phyloP scores from a whole-genome alignment of 2,888 invertebrate genomes.

The Ornithoptera priamus region DNA sequence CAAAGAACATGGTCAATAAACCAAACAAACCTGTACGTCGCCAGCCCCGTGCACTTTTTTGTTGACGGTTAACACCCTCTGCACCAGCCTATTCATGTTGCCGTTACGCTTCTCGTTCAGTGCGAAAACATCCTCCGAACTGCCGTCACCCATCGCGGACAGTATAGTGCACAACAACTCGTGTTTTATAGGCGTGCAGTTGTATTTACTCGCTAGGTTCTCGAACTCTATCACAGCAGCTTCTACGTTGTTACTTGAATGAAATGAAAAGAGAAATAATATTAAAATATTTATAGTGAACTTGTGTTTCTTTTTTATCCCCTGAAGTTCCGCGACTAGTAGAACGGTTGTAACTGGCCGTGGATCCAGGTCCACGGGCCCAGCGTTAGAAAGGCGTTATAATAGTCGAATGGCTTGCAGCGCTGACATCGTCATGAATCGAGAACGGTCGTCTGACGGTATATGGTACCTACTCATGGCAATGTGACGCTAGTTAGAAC shows the following conservation, averaged over 20 bases:
- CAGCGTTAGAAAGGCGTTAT: too few relatives aligned
- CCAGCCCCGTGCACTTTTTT: slow-evolving; percentile 62
- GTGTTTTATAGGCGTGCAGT: slow-evolving; percentile 83
- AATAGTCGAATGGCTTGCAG: too few relatives aligned
- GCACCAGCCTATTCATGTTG: slow-evolving; percentile 51
- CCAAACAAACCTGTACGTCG: slow-evolving; percentile 58
- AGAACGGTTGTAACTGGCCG: too few relatives aligned
- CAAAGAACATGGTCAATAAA: too few relatives aligned
- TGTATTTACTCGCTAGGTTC: slow-evolving; percentile 70
- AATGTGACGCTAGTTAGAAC: too few relatives aligned
- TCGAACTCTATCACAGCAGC: slow-evolving; percentile 80
- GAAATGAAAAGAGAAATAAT: not conserved
- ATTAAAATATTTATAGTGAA: too few relatives aligned
- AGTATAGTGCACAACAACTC: slow-evolving; percentile 77
- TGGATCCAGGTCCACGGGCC: too few relatives aligned
- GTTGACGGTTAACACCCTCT: slow-evolving; percentile 52
- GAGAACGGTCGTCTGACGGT: too few relatives aligned
- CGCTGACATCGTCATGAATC: too few relatives aligned
- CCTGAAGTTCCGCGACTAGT: too few relatives aligned
- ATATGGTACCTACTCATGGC: too few relatives aligned
- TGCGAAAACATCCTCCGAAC: slow-evolving; percentile 56
- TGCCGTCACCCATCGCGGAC: slow-evolving; percentile 53
- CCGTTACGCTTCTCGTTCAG: slow-evolving; percentile 52
- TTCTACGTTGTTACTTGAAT: slow-evolving; percentile 63
- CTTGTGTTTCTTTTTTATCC: too few relatives aligned